Evolutionary conservation across 2,888 invertebrate genomes (phyloP), one percentile per base, ranked within the genome.

Genomic region (Mycogona germanica): DNA sequence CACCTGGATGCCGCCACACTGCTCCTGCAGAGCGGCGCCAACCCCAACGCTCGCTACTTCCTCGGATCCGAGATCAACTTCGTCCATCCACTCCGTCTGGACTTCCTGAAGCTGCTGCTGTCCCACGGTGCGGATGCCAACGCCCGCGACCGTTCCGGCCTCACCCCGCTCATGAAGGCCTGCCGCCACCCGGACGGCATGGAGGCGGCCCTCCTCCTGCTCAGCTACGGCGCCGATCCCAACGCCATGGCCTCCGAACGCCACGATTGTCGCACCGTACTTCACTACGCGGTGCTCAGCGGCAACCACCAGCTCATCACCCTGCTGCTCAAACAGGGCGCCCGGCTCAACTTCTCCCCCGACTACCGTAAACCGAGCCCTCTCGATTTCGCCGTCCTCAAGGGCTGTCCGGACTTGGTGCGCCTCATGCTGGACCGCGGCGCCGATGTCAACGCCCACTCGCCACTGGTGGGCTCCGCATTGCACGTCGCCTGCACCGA

Each of bases 41-140:
- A 89, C 68, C 87, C 89, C 4, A 89, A 92, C 71, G 87, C 88
- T 64, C 77, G 86, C n/a, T 88, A 89, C 70, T 89, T 91, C 72
- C 85, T 88, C 68, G 89, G 89, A 4, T 78, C 87, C 0, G 91
- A 93, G 72, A 87, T 93, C 64, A 91, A 89, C 69, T 74, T 89
- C 64, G 81, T 91, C 2, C 84, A 83, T 0, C 75, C 79, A 6
- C 68, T 80, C 58, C 85, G 89, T 64, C 73, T 84, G 49, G 82
- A 86, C 61, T 88, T 85, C 65, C 68, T 92, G 68, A 82, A 87
- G 65, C 73, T 92, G 60, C 72, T 92, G 58, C 75, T 93, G 54
- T 80, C 80, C 19, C 86, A 85, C 65, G 92, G 91, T 2, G 92
- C 92, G 1, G 79, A 87, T 67, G 86, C 92, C 40, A 87, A 93